These are phyloP conservation scores for Trisateles emortualis DNA, from an alignment of 2,888 invertebrate species.

Conservation along the genomic window DNA sequence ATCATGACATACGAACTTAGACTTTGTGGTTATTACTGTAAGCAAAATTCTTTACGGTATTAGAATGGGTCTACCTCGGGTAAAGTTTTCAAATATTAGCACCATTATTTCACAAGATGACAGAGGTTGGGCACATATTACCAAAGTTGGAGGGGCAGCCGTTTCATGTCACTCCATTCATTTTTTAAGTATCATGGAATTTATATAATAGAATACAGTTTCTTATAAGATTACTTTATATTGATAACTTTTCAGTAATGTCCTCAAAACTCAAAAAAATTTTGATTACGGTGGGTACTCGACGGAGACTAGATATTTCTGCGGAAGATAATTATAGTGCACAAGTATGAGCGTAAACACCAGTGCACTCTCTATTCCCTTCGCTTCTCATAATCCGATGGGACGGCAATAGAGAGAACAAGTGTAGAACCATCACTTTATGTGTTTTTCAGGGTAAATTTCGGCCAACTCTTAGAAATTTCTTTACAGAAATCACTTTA, in stretches of 20 bases:
- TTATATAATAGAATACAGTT: slow-evolving; percentile 37
- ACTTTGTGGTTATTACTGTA: slow-evolving; percentile 69
- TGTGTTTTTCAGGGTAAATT: too few species aligned
- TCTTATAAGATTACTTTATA: slow-evolving; percentile 1
- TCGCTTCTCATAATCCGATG: too few species aligned
- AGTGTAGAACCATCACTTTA: too few species aligned
- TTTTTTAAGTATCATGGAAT: slow-evolving; percentile 63
- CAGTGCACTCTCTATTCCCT: too few species aligned
- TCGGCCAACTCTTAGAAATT: too few species aligned
- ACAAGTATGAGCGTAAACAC: too few species aligned
- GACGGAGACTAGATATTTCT: too few species aligned
- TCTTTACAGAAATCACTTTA: too few species aligned
- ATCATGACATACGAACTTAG: slow-evolving; percentile 65
- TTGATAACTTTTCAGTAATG: slow-evolving; percentile 2
- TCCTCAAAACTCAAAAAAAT: too few species aligned
- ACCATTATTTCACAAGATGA: slow-evolving; percentile 85
- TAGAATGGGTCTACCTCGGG: slow-evolving; percentile 72
- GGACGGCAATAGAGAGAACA: too few species aligned
- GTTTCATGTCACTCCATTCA: slow-evolving; percentile 72
- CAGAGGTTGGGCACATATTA: slow-evolving; percentile 86
- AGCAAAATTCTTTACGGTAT: slow-evolving; percentile 79
- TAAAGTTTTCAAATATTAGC: slow-evolving; percentile 86
- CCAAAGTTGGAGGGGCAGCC: slow-evolving; percentile 77
- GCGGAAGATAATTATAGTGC: too few species aligned
- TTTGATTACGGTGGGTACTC: too few species aligned